Base-by-base conservation (phyloP, 2,888 invertebrate genomes). In the Auanema freiburgensis region DNA sequence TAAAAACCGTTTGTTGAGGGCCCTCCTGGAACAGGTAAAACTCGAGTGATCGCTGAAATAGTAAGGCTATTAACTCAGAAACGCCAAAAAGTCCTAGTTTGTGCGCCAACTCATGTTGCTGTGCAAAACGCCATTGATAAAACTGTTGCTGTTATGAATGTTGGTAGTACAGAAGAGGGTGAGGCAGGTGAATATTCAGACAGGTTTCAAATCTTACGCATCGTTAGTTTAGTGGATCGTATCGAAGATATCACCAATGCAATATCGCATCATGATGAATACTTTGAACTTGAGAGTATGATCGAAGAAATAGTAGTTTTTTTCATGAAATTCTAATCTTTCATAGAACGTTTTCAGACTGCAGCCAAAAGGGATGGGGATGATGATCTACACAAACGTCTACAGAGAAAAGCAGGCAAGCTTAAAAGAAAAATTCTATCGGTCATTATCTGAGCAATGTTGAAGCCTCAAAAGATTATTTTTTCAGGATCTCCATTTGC, bases 21-120 rank as follows among this genome's bases (percentile, higher is more conserved):
- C 14, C 76, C 76, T 23, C 76, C 76, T 0, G 76, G 76, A 21
- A 76, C 76, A 2, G 76, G 76, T 56, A 76, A 76, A 61, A 76
- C 76, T 0, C 65, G 59, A 18, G 76, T 76, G 1, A 67, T 73
- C 21, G 69, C 70, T 11, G 74, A 76, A 63, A 66, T 72, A 6
- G 65, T 73, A 21, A 44, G 58, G 8, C 64, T 66, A 14, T 49
- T 67, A 50, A 40, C 53, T 0, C 42, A 59, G 25, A 57, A 57
- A 12, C 63, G 65, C n/a, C 68, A 71, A 40, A 69, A 55, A 56
- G 57, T 76, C 23, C 42, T 76, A 0, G 67, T 76, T 10, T 70
- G 71, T 51, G 74, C 76, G 12, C 72, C 71, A 21, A 63, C 72
- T 3, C 65, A 73, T 44, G 70, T 71, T 2, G 76, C 76, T 21